These are phyloP conservation scores for Clarias laeviceps DNA, from an alignment of 2,797 vertebrate species.

Conservation along the genomic window DNA sequence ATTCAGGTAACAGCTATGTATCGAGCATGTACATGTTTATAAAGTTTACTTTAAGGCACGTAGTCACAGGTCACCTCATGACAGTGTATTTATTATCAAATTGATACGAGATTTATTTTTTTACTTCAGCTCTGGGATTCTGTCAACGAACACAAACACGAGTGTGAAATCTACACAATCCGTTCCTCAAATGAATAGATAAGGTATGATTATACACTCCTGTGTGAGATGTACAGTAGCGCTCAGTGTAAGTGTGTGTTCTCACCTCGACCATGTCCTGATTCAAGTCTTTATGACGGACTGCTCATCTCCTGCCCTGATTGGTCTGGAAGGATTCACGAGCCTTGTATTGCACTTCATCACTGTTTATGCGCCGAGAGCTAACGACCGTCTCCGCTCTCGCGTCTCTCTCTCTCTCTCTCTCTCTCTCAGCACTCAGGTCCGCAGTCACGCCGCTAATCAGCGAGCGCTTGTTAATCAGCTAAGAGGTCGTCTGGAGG, in stretches of 20 bases:
- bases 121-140: no score
- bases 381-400: constrained; percentile 56
- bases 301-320: constrained; percentile 37
- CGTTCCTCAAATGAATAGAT: neutral
- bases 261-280: constrained; percentile 26
- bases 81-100: neutral
- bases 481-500: constrained; percentile 56
- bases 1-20: neutral
- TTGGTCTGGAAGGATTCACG: constrained; percentile 50
- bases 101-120: no score
- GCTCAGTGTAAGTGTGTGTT: constrained; percentile 10
- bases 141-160: no score
- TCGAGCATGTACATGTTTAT: no score
- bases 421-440: constrained; percentile 41
- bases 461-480: constrained; percentile 62
- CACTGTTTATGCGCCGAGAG: constrained; percentile 57
- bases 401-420: constrained; percentile 10
- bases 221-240: neutral
- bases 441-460: constrained; percentile 54
- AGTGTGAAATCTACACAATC: neutral
- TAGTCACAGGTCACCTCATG: neutral
- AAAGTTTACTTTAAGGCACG: no score
- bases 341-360: constrained; percentile 56
- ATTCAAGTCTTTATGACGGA: constrained; percentile 22
- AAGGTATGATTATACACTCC: neutral